Percentiles rank a stretch among this genome's conserved stretches.
Conservation (phyloP, 2,888 invertebrate genomes). For the Formica aserva region DNA sequence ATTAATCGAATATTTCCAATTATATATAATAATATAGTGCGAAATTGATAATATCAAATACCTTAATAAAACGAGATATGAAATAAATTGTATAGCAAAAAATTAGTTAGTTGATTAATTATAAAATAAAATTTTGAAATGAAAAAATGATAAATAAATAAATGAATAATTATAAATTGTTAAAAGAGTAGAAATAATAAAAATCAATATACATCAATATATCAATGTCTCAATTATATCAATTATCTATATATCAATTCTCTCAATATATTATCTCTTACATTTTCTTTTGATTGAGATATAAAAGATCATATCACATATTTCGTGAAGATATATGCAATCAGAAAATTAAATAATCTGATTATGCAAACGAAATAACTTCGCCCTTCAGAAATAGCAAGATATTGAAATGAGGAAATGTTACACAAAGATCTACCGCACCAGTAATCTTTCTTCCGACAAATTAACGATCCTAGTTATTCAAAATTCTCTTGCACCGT, state of each 20-base stretch:
- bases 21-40: background rate
- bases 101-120: background rate
- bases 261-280: background rate
- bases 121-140: background rate
- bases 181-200: background rate
- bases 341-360: background rate
- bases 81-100: background rate
- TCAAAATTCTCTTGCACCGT: background rate
- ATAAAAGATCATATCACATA: background rate
- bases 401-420: slow-evolving; percentile 13
- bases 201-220: background rate
- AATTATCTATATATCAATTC: background rate
- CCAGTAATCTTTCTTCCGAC: background rate
- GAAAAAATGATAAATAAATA: background rate
- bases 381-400: background rate
- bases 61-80: background rate
- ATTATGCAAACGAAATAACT: background rate
- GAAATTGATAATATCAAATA: slow-evolving; percentile 12
- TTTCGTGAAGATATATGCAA: background rate
- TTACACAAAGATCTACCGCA: background rate
- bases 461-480: slow-evolving; percentile 5
- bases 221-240: too few species aligned
- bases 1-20: background rate
- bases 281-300: background rate
- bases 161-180: background rate